Conservation (phyloP, 2,113 vertebrate genomes). For the Butastur rufipennis region DNA sequence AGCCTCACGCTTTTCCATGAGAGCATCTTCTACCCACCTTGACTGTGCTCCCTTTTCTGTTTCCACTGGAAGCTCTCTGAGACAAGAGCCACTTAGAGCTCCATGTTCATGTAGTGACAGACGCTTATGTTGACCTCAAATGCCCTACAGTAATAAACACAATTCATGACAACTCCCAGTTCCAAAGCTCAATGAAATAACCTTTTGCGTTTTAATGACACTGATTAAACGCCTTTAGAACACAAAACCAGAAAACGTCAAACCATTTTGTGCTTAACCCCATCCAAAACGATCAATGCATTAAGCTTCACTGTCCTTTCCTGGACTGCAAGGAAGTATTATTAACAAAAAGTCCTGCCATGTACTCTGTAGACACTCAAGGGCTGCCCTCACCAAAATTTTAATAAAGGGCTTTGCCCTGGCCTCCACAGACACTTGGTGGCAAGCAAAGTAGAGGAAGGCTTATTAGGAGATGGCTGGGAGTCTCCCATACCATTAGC, state of each 20-base stretch:
- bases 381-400: not conserved
- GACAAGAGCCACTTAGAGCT: rapidly evolving
- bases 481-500: not conserved
- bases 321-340: not conserved
- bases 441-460: not conserved
- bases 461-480: not conserved
- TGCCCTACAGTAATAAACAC: not conserved
- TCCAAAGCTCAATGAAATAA: not conserved
- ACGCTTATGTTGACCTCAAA: not conserved
- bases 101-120: rapidly evolving
- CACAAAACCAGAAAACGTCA: not conserved
- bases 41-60: not conserved
- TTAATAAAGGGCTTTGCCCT: not conserved
- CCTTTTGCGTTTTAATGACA: not conserved
- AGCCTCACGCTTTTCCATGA: rapidly evolving
- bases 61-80: not conserved
- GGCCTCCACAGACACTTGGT: not conserved
- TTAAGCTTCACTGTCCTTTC: not conserved
- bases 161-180: not conserved
- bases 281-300: not conserved
- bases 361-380: not conserved
- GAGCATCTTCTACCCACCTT: not conserved
- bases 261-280: not conserved
- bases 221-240: not conserved
- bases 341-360: not conserved